Percentiles rank a stretch among this genome's conserved stretches.
Evolutionary conservation across 2,113 vertebrate species (phyloP).

Genomic region (Balaeniceps rex): DNA sequence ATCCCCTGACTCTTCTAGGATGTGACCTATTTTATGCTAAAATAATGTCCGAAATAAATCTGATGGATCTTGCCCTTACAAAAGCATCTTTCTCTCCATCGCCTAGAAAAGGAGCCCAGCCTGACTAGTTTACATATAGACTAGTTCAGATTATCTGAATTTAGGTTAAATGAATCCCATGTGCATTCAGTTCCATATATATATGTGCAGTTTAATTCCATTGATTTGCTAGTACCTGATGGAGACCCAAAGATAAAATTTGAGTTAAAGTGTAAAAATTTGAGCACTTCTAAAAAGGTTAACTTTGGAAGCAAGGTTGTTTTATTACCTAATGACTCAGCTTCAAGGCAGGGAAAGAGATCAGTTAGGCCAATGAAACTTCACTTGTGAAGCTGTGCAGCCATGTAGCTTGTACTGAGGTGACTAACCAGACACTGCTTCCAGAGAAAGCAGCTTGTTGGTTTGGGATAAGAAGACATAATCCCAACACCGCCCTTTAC

Average conservation of each 20-base stretch:
- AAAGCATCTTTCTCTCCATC: not conserved
- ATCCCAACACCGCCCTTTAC: not conserved
- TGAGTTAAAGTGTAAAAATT: not conserved
- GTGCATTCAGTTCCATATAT: not conserved
- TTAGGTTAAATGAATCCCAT: not conserved
- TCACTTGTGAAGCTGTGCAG: not conserved
- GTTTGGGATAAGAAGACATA: not conserved
- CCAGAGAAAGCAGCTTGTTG: not conserved
- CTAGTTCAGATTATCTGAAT: not conserved
- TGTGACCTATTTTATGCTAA: not conserved
- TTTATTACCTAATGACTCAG: not conserved
- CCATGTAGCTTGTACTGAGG: not conserved
- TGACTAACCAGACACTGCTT: not conserved
- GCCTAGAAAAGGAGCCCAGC: not conserved
- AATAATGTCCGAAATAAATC: not conserved
- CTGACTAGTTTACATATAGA: not conserved
- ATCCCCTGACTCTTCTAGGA: not conserved
- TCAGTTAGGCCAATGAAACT: not conserved
- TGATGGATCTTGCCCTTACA: not conserved
- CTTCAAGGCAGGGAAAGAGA: not conserved
- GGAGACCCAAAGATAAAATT: not conserved
- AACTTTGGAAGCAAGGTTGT: not conserved
- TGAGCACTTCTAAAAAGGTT: not conserved
- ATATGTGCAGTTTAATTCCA: not conserved
- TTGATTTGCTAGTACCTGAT: not conserved